Base-by-base conservation (phyloP, 1,140 invertebrate genomes). In the Drosophila parvula region DNA sequence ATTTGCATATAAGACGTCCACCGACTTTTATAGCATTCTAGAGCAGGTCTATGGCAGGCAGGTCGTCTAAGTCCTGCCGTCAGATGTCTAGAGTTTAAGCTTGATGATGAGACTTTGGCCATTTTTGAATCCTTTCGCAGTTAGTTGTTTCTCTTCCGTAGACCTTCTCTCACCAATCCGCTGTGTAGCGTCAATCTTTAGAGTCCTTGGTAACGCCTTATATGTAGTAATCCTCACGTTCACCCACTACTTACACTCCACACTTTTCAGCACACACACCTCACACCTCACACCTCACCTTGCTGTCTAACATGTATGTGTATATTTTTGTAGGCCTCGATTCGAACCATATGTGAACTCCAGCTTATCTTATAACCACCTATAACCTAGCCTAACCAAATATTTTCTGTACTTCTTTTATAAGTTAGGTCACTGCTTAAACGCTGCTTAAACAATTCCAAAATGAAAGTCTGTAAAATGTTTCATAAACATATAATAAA, bases 1-100 rank as follows among this genome's bases (percentile, higher is more conserved):
- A 85, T 94, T 93, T 93, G 92, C 94, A 88, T 93, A 93, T 91
- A 93, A 93, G 90, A 92, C 93, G 70, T 94, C 94, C 77, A 93
- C 93, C 82, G 93, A 94, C 77, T 94, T 94, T 90, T 93, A 94
- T 81, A 89, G 91, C 78, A 91, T 93, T 81, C 84, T 94, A 68
- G 92, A 90, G 77, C 68, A 88, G 75, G 79, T 92, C 65, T 92
- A 92, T 69, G 91, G 91, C 82, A 82, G 90, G 63, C 75, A 67
- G 67, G 73, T 86, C 44, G 32, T 88, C 28, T 88, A 64, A 64
- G 68, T 64, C 56, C 47, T 68, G 79, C 47, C 67, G 2, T n/a
- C 18, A 36, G 34, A 55, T 40, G 61, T 77, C 70, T 77, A 88
- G 67, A 74, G 63, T 61, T 80, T 88, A 83, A 89, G 84, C 85